Percentiles rank a stretch among this genome's conserved stretches.
Conservation (phyloP, 2,888 invertebrate species). For the Hemicrepidius hirtus region DNA sequence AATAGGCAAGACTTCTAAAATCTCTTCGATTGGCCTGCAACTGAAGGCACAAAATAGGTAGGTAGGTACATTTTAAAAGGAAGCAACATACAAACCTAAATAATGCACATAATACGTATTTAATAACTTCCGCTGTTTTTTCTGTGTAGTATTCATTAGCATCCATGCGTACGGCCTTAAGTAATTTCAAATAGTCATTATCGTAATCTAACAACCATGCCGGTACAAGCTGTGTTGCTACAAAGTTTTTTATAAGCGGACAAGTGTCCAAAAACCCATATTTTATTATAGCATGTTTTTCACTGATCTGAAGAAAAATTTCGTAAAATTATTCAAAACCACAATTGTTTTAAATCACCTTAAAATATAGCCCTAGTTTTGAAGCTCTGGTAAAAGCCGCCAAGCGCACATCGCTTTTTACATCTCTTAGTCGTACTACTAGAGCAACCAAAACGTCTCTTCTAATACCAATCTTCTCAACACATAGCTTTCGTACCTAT, state of each 20-base stretch:
- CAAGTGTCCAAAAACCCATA: constrained; percentile 79
- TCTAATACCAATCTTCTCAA: constrained; percentile 84
- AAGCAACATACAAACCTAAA: constrained; percentile 72
- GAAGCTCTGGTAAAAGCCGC: constrained; percentile 71
- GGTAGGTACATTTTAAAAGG: neutral
- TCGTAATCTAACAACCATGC: constrained; percentile 85
- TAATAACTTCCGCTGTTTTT: constrained; percentile 75
- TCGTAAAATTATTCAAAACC: constrained; percentile 65
- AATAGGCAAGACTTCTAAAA: constrained; percentile 72
- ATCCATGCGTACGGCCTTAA: constrained; percentile 85
- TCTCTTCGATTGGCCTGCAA: constrained; percentile 63
- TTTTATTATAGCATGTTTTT: constrained; percentile 77
- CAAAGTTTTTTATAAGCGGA: constrained; percentile 70
- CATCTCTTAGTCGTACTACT: constrained; percentile 83
- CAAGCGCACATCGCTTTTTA: constrained; percentile 84
- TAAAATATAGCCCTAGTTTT: constrained; percentile 56
- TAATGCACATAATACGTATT: constrained; percentile 74
- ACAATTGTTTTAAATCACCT: constrained; percentile 66
- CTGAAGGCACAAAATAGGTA: neutral
- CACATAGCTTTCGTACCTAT: constrained; percentile 75
- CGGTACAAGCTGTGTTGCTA: constrained; percentile 77
- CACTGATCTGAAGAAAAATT: constrained; percentile 76
- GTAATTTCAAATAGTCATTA: constrained; percentile 81
- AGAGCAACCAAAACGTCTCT: constrained; percentile 82
- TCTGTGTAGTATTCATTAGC: constrained; percentile 78